Evolutionary conservation across 2,888 invertebrate genomes (phyloP).

Genomic region (Brenthis daphne): DNA sequence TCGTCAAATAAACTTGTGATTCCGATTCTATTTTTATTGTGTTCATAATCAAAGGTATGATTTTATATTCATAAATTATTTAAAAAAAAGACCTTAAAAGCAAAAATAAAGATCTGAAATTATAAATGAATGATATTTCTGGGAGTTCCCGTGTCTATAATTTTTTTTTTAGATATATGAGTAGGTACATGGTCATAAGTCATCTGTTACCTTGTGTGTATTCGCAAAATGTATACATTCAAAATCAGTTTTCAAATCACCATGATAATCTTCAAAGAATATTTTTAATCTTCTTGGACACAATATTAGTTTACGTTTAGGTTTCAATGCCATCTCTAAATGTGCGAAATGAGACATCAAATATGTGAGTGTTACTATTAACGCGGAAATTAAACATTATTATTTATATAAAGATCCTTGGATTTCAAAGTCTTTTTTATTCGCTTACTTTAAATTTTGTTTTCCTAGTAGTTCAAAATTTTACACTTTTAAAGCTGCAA

Average conservation of each 20-base stretch:
- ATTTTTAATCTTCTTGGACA: slow-evolving; percentile 21
- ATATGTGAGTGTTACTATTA: slow-evolving; percentile 16
- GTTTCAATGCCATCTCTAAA: slow-evolving; percentile 28
- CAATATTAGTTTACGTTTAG: slow-evolving; percentile 22
- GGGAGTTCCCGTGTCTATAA: too few species aligned
- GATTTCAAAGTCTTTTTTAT: slow-evolving; percentile 20
- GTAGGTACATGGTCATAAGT: not conserved
- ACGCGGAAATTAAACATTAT: slow-evolving; percentile 31
- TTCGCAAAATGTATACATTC: slow-evolving; percentile 11
- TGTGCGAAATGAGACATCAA: slow-evolving; percentile 23
- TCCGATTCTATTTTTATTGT: too few species aligned
- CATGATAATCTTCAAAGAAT: slow-evolving; percentile 16
- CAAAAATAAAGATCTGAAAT: too few species aligned
- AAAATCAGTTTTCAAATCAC: slow-evolving; percentile 9
- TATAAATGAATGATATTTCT: too few species aligned
- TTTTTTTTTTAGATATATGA: too few species aligned
- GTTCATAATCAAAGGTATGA: too few species aligned
- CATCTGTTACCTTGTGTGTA: slow-evolving; percentile 10
- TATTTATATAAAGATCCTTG: slow-evolving; percentile 31
- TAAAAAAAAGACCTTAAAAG: too few species aligned
- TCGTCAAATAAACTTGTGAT: not conserved
- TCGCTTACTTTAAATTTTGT: not conserved
- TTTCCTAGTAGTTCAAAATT: slow-evolving; percentile 1
- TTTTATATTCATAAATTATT: too few species aligned
- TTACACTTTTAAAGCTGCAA: not conserved